Percentiles rank a stretch among this genome's conserved stretches.
Evolutionary conservation across 1,140 invertebrate species (phyloP).

Genomic region (Pseudachorutes palmiensis): DNA sequence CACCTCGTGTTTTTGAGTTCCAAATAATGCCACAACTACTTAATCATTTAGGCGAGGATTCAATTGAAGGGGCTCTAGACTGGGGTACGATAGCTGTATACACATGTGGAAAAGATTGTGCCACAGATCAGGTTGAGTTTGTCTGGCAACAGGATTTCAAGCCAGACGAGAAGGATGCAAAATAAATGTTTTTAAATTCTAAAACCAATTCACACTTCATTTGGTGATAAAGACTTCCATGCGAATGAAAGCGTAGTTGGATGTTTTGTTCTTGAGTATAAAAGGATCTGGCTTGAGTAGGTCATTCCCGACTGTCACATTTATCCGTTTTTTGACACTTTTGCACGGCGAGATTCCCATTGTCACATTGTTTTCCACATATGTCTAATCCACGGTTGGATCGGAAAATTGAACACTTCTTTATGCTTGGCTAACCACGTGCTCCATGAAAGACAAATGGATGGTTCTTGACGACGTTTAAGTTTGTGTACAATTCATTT

Average conservation of each 20-base stretch:
- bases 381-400: neutral
- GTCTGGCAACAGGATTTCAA: conserved; percentile 81
- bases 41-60: conserved; percentile 60
- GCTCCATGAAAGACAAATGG: neutral
- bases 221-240: neutral
- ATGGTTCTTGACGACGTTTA: no score
- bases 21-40: conserved; percentile 88
- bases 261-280: no score
- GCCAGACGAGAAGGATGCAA: conserved; percentile 18
- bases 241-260: no score
- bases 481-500: no score
- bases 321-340: no score
- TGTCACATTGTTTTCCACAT: no score
- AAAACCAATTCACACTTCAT: neutral
- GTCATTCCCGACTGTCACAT: neutral
- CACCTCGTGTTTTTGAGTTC: conserved; percentile 78
- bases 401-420: neutral
- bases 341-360: no score
- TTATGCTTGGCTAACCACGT: neutral
- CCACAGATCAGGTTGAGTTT: conserved; percentile 63
- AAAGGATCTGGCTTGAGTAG: neutral
- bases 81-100: conserved; percentile 82
- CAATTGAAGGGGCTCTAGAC: conserved; percentile 64
- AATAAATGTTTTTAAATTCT: neutral
- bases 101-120: conserved; percentile 73